Percentiles rank a stretch among this genome's conserved stretches.
These are phyloP conservation scores for Amitus sp. DNA, from an alignment of 2,888 invertebrate species.

Conservation along the genomic window DNA sequence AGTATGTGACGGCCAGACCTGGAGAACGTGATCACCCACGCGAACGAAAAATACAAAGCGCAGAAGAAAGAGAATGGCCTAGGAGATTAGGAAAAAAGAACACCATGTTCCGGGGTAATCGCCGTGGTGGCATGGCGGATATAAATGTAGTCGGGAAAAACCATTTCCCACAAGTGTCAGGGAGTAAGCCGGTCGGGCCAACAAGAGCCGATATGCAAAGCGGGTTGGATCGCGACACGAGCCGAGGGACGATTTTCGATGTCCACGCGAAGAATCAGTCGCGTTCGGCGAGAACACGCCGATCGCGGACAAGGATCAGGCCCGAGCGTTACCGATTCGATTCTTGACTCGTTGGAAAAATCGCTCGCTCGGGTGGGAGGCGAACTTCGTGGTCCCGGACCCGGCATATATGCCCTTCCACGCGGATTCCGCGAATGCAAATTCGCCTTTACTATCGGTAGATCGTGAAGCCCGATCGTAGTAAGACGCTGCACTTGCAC, in stretches of 20 bases:
- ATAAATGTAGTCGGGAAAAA: too few species aligned
- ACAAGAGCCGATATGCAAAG: background rate
- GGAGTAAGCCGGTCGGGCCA: background rate
- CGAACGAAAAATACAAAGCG: too few species aligned
- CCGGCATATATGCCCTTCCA: slow-evolving; percentile 49
- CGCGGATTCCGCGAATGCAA: slow-evolving; percentile 64
- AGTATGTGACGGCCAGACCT: too few species aligned
- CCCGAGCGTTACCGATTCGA: slow-evolving; percentile 36
- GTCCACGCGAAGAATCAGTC: slow-evolving; percentile 10
- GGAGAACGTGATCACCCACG: too few species aligned
- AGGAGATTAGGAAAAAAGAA: too few species aligned
- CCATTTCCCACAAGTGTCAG: background rate
- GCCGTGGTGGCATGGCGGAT: too few species aligned
- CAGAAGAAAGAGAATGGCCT: too few species aligned
- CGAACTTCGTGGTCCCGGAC: slow-evolving; percentile 29
- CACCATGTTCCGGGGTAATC: too few species aligned
- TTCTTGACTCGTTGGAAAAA: slow-evolving; percentile 39
- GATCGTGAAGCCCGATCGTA: slow-evolving; percentile 57
- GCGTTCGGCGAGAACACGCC: slow-evolving; percentile 1
- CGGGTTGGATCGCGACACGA: background rate
- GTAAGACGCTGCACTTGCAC: slow-evolving; percentile 47
- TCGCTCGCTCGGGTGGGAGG: slow-evolving; percentile 22
- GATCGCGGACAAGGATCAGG: slow-evolving; percentile 16
- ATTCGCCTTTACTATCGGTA: slow-evolving; percentile 61
- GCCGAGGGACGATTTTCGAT: slow-evolving; percentile 4